phyloP scores from a whole-genome alignment of 2,888 invertebrate species.

The Ellobium chinense region DNA sequence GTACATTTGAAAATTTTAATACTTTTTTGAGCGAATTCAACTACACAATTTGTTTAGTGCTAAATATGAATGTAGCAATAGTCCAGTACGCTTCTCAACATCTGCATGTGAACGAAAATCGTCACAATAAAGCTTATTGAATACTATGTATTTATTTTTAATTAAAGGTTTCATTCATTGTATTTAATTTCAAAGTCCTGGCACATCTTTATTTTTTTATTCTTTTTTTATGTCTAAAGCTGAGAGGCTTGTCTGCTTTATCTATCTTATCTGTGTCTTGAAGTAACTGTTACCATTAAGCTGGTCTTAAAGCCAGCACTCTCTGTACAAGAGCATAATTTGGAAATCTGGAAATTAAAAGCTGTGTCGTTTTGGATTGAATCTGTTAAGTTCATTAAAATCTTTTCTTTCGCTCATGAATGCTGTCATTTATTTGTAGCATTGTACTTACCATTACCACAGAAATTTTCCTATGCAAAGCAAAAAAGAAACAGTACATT shows the following conservation, averaged over 20 bases:
- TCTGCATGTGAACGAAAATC: slow-evolving; percentile 1
- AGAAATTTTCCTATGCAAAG: background rate
- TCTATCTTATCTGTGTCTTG: slow-evolving; percentile 1
- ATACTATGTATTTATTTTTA: slow-evolving; percentile 20
- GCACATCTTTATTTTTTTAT: background rate
- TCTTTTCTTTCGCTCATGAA: slow-evolving; percentile 23
- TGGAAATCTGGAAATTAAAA: background rate
- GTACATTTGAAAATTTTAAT: background rate
- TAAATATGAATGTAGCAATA: slow-evolving; percentile 26
- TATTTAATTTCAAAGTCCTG: background rate
- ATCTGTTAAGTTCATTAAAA: slow-evolving; percentile 17
- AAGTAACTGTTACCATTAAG: slow-evolving; percentile 17
- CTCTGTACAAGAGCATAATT: slow-evolving; percentile 19
- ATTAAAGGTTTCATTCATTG: background rate
- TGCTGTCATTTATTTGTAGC: slow-evolving; percentile 26
- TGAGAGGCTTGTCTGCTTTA: background rate
- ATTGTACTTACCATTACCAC: background rate
- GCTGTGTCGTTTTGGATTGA: background rate
- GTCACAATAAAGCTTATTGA: slow-evolving; percentile 26
- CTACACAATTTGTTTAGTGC: background rate
- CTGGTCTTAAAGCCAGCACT: background rate
- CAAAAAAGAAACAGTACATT: background rate
- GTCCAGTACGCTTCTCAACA: slow-evolving; percentile 16
- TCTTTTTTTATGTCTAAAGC: background rate
- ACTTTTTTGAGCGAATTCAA: slow-evolving; percentile 3